Percentiles rank a stretch among this genome's conserved stretches.
Evolutionary conservation across 1,140 invertebrate species (phyloP).

Genomic region (Lepidotrigona ventralis): DNA sequence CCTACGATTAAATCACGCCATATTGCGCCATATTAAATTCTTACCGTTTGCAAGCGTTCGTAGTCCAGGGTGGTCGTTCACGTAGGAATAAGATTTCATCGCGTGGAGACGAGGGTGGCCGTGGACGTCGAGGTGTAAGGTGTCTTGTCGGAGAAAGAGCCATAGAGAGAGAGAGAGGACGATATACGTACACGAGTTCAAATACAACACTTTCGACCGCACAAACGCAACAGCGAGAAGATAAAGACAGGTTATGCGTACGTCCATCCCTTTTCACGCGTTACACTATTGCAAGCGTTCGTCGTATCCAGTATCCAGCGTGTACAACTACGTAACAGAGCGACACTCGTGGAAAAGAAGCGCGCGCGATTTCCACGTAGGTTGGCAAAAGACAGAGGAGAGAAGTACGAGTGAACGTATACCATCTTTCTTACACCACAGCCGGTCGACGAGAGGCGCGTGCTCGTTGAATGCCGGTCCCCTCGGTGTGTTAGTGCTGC

Average conservation of each 20-base stretch:
- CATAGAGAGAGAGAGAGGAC: too few relatives aligned
- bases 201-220: slow-evolving; percentile 27
- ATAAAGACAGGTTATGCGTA: slow-evolving; percentile 40
- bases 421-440: slow-evolving; percentile 44
- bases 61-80: slow-evolving; percentile 8
- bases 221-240: slow-evolving; percentile 34
- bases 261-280: slow-evolving; percentile 28
- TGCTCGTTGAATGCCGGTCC: slow-evolving; percentile 54
- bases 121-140: slow-evolving; percentile 18
- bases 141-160: not conserved
- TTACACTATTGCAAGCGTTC: slow-evolving; percentile 11
- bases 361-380: not conserved
- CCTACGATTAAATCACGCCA: not conserved
- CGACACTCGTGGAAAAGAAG: not conserved
- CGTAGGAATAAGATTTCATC: slow-evolving; percentile 23
- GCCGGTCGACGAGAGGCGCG: slow-evolving; percentile 50
- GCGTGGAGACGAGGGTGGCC: slow-evolving; percentile 13
- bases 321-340: not conserved
- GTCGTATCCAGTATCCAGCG: not conserved
- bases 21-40: not conserved
- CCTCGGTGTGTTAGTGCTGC: slow-evolving; percentile 50
- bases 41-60: not conserved
- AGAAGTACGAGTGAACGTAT: slow-evolving; percentile 25
- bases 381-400: slow-evolving; percentile 15
- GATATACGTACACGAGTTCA: not conserved